Base-by-base conservation (phyloP, 2,797 vertebrate species). In the Hemitrygon akajei region DNA sequence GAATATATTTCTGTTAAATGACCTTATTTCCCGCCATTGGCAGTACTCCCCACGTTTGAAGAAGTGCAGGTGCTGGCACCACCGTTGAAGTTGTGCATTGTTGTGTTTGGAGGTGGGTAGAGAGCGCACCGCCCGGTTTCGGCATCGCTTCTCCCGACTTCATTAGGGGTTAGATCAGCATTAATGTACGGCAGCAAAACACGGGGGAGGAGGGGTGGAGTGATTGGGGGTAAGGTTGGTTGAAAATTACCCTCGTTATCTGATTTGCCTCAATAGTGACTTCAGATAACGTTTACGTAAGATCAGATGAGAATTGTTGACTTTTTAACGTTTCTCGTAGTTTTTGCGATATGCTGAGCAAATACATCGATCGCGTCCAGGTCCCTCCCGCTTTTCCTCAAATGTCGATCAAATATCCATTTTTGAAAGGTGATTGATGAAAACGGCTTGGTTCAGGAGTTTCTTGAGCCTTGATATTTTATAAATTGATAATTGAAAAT, bases 271-370 rank as follows among this genome's bases (percentile, higher is more conserved):
- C 22, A 73, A 16, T 40, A 34, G 60, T 69, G 9, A 37, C n/a
- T 27, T 73, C 89, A 91, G 18, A 47, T 47, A 76, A 20, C 25
- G 37, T 75, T 93, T 93, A 56, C 69, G 91, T 93, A 71, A 91
- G 20, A 71, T 56, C 91, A 75, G 91, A 56, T 73, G 71, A n/a
- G 40, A 75, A 1, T 58, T 93, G 71, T 58, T 93, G 69, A 93
- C 91, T 92, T 84, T 84, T 71, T 40, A 71, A 75, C 25, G 30
- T 92, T 92, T 92, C 66, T 40, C 66, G 20, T 75, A 75, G 37
- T 73, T 73, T 73, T 93, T 75, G 91, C 34, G 91, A 93, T 76
- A 30, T 76, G 91, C 7, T 56, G 91, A 93, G 14, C 25, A 93
- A 93, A 93, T 93, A 75, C 12, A 93, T 93, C 91, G 91, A 76